Base-by-base conservation (phyloP, 1,140 invertebrate genomes). In the Pseudomyrmex concolor region DNA sequence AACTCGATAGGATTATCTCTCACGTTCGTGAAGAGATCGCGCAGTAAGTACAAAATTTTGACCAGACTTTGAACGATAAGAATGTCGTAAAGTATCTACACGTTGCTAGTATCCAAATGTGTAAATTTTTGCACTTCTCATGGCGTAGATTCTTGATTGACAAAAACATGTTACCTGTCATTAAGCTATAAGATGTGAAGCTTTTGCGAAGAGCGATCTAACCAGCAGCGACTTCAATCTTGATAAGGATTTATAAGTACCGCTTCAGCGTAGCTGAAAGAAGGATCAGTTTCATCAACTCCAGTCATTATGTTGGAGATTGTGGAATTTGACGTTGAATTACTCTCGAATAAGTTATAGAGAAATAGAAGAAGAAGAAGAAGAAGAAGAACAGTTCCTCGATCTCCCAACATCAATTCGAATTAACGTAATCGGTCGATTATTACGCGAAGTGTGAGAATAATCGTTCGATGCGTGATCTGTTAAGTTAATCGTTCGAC, bases 111-210 rank as follows among this genome's bases (percentile, higher is more conserved):
- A 76, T 25, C 62, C 66, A 48, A 64, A 66, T 66, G 2, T 25
- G 3, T 25, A 25, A 3, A 25, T 25, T 12, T 2, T 15, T 48
- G 5, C 2, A 67, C 73, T 77, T 34, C 67, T 50, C 48, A 22
- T 9, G 25, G 17, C 62, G 1, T 22, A 67, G 45, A 50, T 25
- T 67, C 25, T 17, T 43, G n/a, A 55, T 67, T 12, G 62, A 77
- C 13, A 77, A 77, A 43, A 66, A 5, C n/a, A 77, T 43, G 66
- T 77, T 77, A 67, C 25, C 48, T 54, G 62, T 57, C 2, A n/a
- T 77, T 43, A 66, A 66, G 7, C 22, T 13, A 9, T 62, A 66
- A 12, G 73, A 17, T 22, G 13, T 1, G 5, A 5, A 10, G 34
- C 60, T 77, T n/a, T 9, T 54, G 12, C 22, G 17, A 66, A 77